Base-by-base conservation (phyloP, 2,113 vertebrate species). In the Lamprologus ornatipinnis region DNA sequence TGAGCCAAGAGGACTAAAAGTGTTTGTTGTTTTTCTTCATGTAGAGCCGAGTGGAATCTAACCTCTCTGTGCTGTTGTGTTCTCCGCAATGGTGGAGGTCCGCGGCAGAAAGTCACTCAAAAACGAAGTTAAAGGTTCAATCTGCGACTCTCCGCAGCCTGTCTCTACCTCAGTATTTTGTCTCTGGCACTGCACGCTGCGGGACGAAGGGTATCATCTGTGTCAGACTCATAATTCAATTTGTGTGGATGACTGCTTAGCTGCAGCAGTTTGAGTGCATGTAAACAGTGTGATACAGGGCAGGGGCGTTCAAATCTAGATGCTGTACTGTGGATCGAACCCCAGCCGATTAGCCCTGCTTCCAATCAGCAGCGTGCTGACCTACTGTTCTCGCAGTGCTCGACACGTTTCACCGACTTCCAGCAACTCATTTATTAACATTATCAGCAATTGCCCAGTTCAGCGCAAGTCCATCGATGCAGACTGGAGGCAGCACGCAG, bases 21-120 rank as follows among this genome's bases (percentile, higher is more conserved):
- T 49, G 54, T 92, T 93, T 92, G 89, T 91, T 94, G 87, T 89
- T 89, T 81, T 91, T 91, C 73, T 78, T 31, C 83, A 19, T 85
- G 91, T 87, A 90, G 85, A 89, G 90, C 84, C 42, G 65, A 58
- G 81, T 63, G 92, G 88, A 92, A 90, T 91, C 87, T 83, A 89
- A 92, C 88, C 88, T 87, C 70, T 60, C 53, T n/a, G 57, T 68
- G 73, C 55, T 73, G 80, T 42, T 86, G 73, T 73, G 68, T 21
- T 86, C 79, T 33, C 26, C 2, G 21, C 88, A 45, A 78, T 49
- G 40, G 75, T 82, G 91, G 86, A 91, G 93, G 89, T 92, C 85
- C 51, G 6, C 1, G 19, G 84, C 12, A 9, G 47, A 47, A 80
- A 88, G 60, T 60, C 31, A 5, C 86, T 78, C 63, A 85, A 85